Percentiles rank a stretch among this genome's conserved stretches.
These are phyloP conservation scores for Orchestes rusci DNA, from an alignment of 2,888 invertebrate genomes.

Conservation along the genomic window DNA sequence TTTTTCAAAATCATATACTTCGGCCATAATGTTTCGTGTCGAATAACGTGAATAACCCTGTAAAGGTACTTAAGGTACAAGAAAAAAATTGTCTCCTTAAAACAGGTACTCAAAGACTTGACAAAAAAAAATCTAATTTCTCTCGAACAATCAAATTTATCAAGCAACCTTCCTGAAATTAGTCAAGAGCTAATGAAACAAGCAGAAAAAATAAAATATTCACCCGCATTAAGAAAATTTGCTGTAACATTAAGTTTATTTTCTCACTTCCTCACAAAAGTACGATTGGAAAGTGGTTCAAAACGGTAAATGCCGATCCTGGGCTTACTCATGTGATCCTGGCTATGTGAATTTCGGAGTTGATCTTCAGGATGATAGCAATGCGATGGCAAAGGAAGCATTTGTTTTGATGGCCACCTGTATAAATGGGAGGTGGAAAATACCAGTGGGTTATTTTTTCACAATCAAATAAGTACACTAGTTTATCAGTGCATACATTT, in stretches of 20 bases:
- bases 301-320: constrained; percentile 31
- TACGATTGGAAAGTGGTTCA: constrained; percentile 36
- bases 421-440: constrained; percentile 30
- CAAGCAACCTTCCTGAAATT: constrained; percentile 3
- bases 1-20: too few species aligned
- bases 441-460: constrained; percentile 33
- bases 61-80: too few species aligned
- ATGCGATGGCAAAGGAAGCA: constrained; percentile 28
- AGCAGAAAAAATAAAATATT: constrained; percentile 14
- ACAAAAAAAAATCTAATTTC: constrained; percentile 7
- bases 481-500: constrained; percentile 23
- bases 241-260: constrained; percentile 18
- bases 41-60: too few species aligned
- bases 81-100: constrained; percentile 10
- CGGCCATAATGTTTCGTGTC: too few species aligned
- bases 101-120: constrained; percentile 8
- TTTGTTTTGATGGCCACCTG: constrained; percentile 30
- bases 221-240: constrained; percentile 19
- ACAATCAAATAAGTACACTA: constrained; percentile 27
- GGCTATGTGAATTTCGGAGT: constrained; percentile 31
- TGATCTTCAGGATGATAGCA: constrained; percentile 24
- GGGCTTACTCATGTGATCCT: too few species aligned
- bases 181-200: constrained; percentile 12
- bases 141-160: constrained; percentile 3
- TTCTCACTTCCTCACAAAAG: constrained; percentile 31